Percentiles rank a stretch among this genome's conserved stretches.
Evolutionary conservation across 2,888 invertebrate genomes (phyloP).

Genomic region (Arenicola marina): DNA sequence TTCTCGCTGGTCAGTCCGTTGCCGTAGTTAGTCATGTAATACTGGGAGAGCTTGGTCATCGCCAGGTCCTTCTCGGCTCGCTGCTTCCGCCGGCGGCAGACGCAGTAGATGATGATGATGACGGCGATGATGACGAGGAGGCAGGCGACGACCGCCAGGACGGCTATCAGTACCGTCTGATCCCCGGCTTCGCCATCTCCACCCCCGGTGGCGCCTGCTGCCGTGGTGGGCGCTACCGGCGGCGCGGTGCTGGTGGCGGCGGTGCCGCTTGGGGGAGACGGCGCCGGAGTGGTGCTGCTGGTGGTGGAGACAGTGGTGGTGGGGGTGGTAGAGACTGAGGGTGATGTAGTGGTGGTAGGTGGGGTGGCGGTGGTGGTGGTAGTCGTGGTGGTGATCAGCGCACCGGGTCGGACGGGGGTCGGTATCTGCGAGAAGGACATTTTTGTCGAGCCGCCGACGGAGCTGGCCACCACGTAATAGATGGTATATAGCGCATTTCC

Average conservation of each 20-base stretch:
- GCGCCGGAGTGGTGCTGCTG: neutral
- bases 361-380: neutral
- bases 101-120: conserved; percentile 32
- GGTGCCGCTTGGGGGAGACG: neutral
- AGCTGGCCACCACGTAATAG: conserved; percentile 74
- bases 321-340: neutral
- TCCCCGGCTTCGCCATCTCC: neutral
- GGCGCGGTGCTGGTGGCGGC: neutral
- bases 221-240: neutral
- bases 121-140: conserved; percentile 37
- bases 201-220: neutral
- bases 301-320: neutral
- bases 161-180: conserved; percentile 28
- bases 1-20: neutral
- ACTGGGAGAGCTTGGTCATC: conserved; percentile 19
- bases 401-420: conserved; percentile 18
- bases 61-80: conserved; percentile 24
- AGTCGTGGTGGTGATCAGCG: neutral
- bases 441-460: conserved; percentile 70
- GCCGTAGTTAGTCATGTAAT: conserved; percentile 18
- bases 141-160: conserved; percentile 36
- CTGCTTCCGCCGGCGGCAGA: conserved; percentile 32
- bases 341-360: neutral
- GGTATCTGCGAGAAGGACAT: conserved; percentile 28
- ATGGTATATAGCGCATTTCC: conserved; percentile 69